These are phyloP conservation scores for Caenorhabditis latens DNA, from an alignment of 1,140 invertebrate genomes.

Conservation along the genomic window DNA sequence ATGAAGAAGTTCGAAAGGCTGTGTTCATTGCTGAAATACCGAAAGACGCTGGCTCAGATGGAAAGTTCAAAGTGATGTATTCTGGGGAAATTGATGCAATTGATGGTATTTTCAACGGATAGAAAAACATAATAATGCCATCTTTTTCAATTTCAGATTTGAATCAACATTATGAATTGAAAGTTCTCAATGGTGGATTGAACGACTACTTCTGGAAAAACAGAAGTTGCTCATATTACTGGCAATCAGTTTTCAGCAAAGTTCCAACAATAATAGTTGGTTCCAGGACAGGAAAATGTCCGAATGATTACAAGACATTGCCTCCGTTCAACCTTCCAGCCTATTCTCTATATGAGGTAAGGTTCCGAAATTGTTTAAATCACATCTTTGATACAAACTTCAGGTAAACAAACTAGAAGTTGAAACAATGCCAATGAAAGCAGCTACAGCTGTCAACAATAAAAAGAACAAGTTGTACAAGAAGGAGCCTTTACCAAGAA, in stretches of 20 bases:
- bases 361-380: not conserved
- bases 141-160: not conserved
- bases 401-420: not conserved
- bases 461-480: not conserved
- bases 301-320: not conserved
- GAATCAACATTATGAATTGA: not conserved
- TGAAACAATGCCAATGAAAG: not conserved
- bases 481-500: not conserved
- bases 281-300: not conserved
- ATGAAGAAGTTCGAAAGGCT: not conserved
- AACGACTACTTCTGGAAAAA: not conserved
- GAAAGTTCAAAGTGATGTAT: not conserved
- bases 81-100: conserved; percentile 8
- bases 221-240: not conserved
- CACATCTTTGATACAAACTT: not conserved
- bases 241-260: not conserved
- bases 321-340: not conserved
- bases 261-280: not conserved
- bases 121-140: not conserved
- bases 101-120: not conserved
- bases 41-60: not conserved
- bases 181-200: not conserved
- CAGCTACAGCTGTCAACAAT: not conserved
- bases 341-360: not conserved
- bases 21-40: conserved; percentile 5